These are phyloP conservation scores for Drosophila funebris DNA, from an alignment of 1,140 invertebrate species.

Conservation along the genomic window DNA sequence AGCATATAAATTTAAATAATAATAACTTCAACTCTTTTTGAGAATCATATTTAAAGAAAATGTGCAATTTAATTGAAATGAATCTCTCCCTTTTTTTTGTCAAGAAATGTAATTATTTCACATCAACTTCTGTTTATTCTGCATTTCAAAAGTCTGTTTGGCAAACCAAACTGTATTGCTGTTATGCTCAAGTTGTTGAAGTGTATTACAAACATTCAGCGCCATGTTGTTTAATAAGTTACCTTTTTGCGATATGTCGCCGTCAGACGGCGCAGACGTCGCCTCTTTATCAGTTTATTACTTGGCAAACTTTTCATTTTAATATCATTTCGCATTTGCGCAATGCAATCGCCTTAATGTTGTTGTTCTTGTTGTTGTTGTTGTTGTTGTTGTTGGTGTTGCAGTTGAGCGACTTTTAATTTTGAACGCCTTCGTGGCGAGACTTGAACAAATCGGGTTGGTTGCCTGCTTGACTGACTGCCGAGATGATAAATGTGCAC, in stretches of 20 bases:
- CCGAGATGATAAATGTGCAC: constrained; percentile 66
- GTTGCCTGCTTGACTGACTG: constrained; percentile 54
- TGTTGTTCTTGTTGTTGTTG: too few relatives aligned
- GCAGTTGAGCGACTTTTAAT: constrained; percentile 78
- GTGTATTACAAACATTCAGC: constrained; percentile 50
- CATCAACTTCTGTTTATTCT: too few relatives aligned
- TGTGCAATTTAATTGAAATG: too few relatives aligned
- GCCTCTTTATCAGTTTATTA: constrained; percentile 83
- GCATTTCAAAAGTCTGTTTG: not conserved
- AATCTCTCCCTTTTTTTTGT: too few relatives aligned
- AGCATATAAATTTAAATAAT: too few relatives aligned
- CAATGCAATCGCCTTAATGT: constrained; percentile 62
- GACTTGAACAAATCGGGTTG: constrained; percentile 62
- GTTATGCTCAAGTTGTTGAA: not conserved
- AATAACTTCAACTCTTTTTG: too few relatives aligned
- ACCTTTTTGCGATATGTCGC: constrained; percentile 77
- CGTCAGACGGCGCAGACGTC: constrained; percentile 69
- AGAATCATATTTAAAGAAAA: too few relatives aligned
- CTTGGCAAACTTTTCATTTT: constrained; percentile 82
- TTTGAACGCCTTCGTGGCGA: constrained; percentile 74
- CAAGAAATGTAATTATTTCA: too few relatives aligned
- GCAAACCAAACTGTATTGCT: not conserved
- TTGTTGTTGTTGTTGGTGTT: constrained; percentile 27
- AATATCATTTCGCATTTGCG: constrained; percentile 80
- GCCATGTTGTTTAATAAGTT: constrained; percentile 81